A percentile compares a stretch with the other conserved stretches of the same genome.
Evolutionary conservation across 2,113 vertebrate genomes (phyloP).

Genomic region (Martes martes): DNA sequence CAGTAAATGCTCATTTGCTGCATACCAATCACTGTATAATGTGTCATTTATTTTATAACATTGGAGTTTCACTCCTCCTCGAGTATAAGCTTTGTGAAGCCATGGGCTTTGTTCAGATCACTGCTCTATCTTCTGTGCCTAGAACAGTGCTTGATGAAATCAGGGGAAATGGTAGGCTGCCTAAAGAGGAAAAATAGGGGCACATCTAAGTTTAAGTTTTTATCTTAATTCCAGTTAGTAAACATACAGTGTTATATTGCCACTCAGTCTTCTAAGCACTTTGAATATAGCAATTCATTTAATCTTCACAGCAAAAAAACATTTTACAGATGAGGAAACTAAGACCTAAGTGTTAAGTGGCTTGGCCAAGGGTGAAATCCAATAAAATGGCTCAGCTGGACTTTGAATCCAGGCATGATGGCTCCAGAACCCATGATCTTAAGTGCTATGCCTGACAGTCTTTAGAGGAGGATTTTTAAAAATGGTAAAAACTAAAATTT

Average conservation of each 20-base stretch:
- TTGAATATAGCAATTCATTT: slow-evolving; percentile 25
- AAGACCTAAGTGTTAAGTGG: neutral
- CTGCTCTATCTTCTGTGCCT: neutral
- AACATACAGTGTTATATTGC: neutral
- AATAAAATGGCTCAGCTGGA: neutral
- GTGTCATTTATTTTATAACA: neutral
- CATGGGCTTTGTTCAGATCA: neutral
- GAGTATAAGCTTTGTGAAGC: neutral
- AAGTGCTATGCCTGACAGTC: neutral
- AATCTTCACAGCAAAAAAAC: neutral
- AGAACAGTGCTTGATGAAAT: neutral
- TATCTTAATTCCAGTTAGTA: neutral
- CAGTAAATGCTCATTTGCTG: neutral
- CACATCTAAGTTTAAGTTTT: neutral
- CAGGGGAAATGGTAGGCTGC: neutral
- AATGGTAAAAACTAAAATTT: neutral
- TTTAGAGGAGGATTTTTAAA: neutral
- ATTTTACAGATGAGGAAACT: neutral
- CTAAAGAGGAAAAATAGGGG: neutral
- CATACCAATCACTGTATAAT: neutral
- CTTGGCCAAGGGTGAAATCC: neutral
- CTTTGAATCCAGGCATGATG: neutral
- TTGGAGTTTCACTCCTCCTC: neutral
- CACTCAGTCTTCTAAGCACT: slow-evolving; percentile 16
- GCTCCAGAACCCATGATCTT: neutral